Percentiles rank a stretch among this genome's conserved stretches.
phyloP scores from a whole-genome alignment of 2,113 vertebrate genomes.

The Ctenomys sociabilis region DNA sequence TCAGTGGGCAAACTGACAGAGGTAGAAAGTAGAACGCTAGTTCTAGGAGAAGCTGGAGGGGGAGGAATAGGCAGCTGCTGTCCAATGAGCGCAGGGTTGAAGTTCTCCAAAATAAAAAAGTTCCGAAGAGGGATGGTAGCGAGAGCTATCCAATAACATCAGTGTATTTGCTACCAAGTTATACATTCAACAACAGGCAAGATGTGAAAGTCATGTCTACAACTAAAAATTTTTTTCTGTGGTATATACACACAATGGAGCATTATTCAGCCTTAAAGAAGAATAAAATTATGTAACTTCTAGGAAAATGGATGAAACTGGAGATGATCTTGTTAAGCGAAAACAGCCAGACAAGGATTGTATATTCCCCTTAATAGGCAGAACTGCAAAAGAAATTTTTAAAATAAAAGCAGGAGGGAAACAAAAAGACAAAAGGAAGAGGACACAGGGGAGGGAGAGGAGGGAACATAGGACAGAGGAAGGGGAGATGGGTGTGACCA shows the following conservation, averaged over 20 bases:
- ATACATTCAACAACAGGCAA: background rate
- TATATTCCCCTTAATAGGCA: background rate
- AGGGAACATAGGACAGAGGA: background rate
- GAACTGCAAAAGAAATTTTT: background rate
- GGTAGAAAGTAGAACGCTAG: background rate
- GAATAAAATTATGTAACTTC: background rate
- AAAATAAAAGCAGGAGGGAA: background rate
- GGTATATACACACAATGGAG: background rate
- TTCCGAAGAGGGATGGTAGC: background rate
- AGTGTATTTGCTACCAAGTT: background rate
- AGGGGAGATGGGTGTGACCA: background rate
- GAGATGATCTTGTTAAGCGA: background rate
- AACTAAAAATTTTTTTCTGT: background rate
- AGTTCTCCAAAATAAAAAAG: background rate
- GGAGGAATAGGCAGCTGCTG: fast-evolving
- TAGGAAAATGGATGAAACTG: background rate
- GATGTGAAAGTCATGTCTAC: background rate
- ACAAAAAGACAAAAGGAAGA: background rate
- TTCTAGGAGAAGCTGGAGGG: too few relatives aligned
- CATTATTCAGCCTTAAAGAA: background rate
- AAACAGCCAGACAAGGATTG: background rate
- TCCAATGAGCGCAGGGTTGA: background rate
- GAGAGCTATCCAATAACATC: background rate
- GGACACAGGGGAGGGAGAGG: background rate
- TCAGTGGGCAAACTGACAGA: background rate